These are phyloP conservation scores for Rhagoletis pomonella DNA, from an alignment of 1,140 invertebrate species.

Conservation along the genomic window DNA sequence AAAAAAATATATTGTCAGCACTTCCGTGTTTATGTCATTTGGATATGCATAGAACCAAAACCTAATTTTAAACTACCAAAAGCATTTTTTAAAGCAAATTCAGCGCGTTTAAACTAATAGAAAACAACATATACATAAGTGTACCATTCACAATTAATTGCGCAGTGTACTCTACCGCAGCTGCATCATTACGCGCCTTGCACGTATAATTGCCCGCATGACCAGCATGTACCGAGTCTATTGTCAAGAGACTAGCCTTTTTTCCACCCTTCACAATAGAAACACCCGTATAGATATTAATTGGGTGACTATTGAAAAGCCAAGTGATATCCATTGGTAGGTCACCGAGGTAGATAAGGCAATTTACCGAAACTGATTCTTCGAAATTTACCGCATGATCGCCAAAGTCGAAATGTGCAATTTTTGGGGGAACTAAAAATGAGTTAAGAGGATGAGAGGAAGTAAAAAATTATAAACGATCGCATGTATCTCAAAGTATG, in stretches of 20 bases:
- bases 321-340: slow-evolving; percentile 86
- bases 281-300: slow-evolving; percentile 66
- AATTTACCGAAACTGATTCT: slow-evolving; percentile 83
- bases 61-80: not conserved
- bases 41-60: not conserved
- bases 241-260: slow-evolving; percentile 82
- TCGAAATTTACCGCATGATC: slow-evolving; percentile 81
- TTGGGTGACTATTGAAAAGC: slow-evolving; percentile 80
- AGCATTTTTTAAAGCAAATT: slow-evolving; percentile 15
- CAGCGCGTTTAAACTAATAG: not conserved
- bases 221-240: slow-evolving; percentile 81
- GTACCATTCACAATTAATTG: slow-evolving; percentile 83
- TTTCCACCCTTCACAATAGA: slow-evolving; percentile 73
- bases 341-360: slow-evolving; percentile 89
- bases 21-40: not conserved
- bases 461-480: not conserved
- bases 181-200: slow-evolving; percentile 85
- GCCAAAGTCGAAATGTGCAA: slow-evolving; percentile 81
- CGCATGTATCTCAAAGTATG: not conserved
- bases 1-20: not conserved
- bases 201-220: slow-evolving; percentile 84
- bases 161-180: slow-evolving; percentile 80
- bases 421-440: slow-evolving; percentile 82
- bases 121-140: slow-evolving; percentile 54
- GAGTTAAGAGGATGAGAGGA: not conserved